These are phyloP conservation scores for Heteractis magnifica DNA, from an alignment of 92 coral and sea anemone species.

Conservation along the genomic window DNA sequence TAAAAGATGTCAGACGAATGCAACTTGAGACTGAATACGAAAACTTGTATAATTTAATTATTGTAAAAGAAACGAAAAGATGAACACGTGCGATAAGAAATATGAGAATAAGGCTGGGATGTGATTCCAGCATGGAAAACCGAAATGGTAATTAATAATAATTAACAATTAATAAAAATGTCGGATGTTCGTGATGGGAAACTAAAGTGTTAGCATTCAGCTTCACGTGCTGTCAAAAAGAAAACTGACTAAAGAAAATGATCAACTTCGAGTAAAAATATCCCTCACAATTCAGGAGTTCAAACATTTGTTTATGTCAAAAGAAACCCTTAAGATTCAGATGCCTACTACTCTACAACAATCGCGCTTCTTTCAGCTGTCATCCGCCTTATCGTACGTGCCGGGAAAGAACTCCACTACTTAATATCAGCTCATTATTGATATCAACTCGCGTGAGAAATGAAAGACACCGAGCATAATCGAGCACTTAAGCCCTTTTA, in stretches of 20 bases:
- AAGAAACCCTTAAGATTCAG: neutral
- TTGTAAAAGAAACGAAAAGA: neutral
- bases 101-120: neutral
- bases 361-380: neutral
- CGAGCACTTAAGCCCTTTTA: neutral
- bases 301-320: neutral
- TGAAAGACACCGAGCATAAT: neutral
- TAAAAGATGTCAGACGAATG: too few relatives aligned
- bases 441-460: slow-evolving; percentile 4
- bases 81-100: neutral
- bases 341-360: neutral
- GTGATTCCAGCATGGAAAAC: neutral
- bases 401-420: neutral
- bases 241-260: neutral
- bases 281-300: neutral
- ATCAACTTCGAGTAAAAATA: neutral
- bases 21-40: too few relatives aligned
- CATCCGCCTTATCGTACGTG: neutral
- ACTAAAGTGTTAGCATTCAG: neutral
- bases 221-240: neutral
- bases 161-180: neutral
- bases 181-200: neutral
- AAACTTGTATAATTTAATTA: neutral
- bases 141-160: neutral
- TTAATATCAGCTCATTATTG: neutral